phyloP scores from a whole-genome alignment of 2,113 vertebrate species.

The Sigmodon hispidus region DNA sequence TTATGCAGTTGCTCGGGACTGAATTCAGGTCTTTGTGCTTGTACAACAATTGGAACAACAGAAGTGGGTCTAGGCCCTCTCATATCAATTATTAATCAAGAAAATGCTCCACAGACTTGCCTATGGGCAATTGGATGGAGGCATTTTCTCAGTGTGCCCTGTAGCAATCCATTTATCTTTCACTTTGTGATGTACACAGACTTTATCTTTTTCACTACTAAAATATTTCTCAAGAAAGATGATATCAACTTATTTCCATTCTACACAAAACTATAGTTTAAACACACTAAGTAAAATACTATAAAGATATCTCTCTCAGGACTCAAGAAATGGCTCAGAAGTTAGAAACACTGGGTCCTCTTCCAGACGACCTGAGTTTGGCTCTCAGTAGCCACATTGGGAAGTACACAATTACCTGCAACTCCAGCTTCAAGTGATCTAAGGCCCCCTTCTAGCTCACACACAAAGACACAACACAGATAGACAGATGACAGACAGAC shows the following conservation, averaged over 20 bases:
- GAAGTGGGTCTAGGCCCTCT: too few relatives aligned
- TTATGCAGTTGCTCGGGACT: neutral
- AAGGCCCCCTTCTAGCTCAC: neutral
- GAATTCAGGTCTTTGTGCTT: neutral
- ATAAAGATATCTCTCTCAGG: neutral
- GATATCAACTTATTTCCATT: slow-evolving; percentile 21
- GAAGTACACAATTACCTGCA: neutral
- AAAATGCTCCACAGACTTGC: neutral
- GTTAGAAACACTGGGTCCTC: too few relatives aligned
- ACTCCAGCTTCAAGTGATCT: neutral
- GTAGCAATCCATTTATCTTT: neutral
- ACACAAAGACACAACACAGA: neutral
- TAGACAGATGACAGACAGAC: neutral
- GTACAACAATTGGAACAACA: neutral
- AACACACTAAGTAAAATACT: neutral
- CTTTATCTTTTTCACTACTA: neutral
- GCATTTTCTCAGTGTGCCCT: neutral
- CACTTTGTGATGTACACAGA: neutral
- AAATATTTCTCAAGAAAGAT: slow-evolving; percentile 1
- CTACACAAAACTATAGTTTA: slow-evolving; percentile 44
- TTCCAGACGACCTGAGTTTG: neutral
- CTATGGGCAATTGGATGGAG: neutral
- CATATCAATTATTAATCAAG: neutral
- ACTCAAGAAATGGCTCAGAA: neutral
- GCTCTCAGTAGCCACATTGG: neutral